Evolutionary conservation across 2,113 vertebrate genomes (phyloP).

Genomic region (Oenanthe oenanthe): DNA sequence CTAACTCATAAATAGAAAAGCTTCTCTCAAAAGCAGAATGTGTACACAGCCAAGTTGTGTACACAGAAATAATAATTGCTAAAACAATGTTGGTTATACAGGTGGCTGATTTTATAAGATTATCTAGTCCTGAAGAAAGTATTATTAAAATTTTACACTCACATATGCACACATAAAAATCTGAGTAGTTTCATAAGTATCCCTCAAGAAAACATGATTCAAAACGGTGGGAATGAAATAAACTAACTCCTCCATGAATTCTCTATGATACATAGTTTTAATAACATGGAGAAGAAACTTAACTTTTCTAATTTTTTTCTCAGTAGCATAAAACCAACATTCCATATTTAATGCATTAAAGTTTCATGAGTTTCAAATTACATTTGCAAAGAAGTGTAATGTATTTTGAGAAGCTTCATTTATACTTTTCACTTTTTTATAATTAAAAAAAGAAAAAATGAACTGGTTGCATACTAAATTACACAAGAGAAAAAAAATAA

Average conservation of each 20-base stretch:
- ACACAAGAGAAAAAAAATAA: slow-evolving; percentile 16
- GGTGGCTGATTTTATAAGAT: neutral
- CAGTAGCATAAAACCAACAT: slow-evolving; percentile 18
- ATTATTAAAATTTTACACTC: neutral
- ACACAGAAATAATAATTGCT: neutral
- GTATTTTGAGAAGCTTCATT: slow-evolving; percentile 51
- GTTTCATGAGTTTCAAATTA: slow-evolving; percentile 60
- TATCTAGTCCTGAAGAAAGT: neutral
- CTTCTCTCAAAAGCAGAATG: neutral
- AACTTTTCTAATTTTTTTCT: slow-evolving; percentile 19
- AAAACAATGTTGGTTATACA: neutral
- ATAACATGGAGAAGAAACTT: slow-evolving; percentile 20
- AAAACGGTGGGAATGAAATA: neutral
- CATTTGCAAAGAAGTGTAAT: slow-evolving; percentile 38
- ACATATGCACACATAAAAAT: neutral
- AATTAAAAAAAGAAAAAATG: slow-evolving; percentile 51
- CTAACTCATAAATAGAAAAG: neutral
- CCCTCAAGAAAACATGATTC: neutral
- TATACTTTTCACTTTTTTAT: slow-evolving; percentile 36
- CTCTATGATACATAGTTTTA: slow-evolving; percentile 38
- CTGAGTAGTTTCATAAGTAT: neutral
- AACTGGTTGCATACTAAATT: neutral
- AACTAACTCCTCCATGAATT: neutral
- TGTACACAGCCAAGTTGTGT: neutral
- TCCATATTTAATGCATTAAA: slow-evolving; percentile 48